These are phyloP conservation scores for Varanus komodoensis DNA, from an alignment of 2,113 vertebrate genomes.

Conservation along the genomic window DNA sequence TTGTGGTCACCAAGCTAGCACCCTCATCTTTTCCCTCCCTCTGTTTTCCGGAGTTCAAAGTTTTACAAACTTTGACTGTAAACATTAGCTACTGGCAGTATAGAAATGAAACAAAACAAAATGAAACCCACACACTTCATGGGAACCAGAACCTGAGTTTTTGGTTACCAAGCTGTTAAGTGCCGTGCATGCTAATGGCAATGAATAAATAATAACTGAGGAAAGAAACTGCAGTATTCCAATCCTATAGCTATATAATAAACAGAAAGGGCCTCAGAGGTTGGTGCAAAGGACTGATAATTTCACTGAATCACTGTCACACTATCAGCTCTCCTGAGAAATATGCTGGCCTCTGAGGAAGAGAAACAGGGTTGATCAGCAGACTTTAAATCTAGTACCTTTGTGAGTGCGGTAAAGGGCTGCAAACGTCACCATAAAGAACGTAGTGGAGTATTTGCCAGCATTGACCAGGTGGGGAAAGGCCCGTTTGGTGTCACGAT, in stretches of 20 bases:
- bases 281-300: neutral
- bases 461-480: constrained; percentile 97
- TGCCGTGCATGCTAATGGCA: neutral
- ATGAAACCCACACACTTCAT: neutral
- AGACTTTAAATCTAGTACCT: constrained; percentile 78
- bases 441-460: constrained; percentile 98
- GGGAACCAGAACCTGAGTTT: neutral
- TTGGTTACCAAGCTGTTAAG: neutral
- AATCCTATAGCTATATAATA: neutral
- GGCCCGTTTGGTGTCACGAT: constrained; percentile 95
- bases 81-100: neutral
- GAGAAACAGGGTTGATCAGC: neutral
- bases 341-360: neutral
- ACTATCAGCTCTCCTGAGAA: neutral
- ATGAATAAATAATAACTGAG: neutral
- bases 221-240: neutral
- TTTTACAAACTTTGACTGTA: neutral
- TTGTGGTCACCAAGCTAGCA: neutral
- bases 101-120: too few species aligned
- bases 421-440: constrained; percentile 96
- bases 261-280: neutral
- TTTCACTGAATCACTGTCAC: neutral
- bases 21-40: neutral
- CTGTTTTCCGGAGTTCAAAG: neutral
- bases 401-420: constrained; percentile 94